phyloP scores from a whole-genome alignment of 2,113 vertebrate species.

The Sebastes fasciatus region DNA sequence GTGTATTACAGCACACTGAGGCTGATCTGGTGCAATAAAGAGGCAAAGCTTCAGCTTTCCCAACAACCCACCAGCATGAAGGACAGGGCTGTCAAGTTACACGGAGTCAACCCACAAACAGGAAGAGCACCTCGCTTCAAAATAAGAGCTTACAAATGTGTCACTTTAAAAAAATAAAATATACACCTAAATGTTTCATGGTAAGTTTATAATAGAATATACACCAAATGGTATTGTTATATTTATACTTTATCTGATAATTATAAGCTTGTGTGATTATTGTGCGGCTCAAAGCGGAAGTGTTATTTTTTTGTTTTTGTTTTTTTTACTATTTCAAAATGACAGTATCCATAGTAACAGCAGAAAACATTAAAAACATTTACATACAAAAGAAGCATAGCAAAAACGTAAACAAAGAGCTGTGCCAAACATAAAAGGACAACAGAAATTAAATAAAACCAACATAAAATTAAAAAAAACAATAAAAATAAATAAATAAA shows the following conservation, averaged over 20 bases:
- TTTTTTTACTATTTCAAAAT: too few species aligned
- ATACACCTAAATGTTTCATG: accelerated
- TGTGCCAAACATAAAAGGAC: too few species aligned
- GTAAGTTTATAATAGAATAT: not conserved
- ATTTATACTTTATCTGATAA: not conserved
- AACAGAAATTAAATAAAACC: too few species aligned
- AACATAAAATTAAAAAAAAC: too few species aligned
- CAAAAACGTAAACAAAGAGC: too few species aligned
- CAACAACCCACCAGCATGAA: slow-evolving; percentile 33
- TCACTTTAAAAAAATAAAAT: not conserved
- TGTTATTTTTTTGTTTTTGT: not conserved
- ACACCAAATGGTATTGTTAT: accelerated
- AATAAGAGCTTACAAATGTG: not conserved
- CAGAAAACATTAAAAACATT: too few species aligned
- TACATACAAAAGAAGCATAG: too few species aligned
- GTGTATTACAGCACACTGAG: not conserved
- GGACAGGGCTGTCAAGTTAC: not conserved
- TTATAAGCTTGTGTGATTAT: not conserved
- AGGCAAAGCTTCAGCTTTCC: slow-evolving; percentile 8
- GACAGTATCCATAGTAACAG: too few species aligned
- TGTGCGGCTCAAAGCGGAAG: not conserved
- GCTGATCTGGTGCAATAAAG: not conserved
- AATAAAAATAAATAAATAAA: too few species aligned
- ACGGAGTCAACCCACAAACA: not conserved
- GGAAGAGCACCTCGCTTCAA: not conserved